Evolutionary conservation across 1,140 invertebrate species (phyloP), one percentile per base, ranked within the genome.

Genomic region (Polyergus mexicanus): DNA sequence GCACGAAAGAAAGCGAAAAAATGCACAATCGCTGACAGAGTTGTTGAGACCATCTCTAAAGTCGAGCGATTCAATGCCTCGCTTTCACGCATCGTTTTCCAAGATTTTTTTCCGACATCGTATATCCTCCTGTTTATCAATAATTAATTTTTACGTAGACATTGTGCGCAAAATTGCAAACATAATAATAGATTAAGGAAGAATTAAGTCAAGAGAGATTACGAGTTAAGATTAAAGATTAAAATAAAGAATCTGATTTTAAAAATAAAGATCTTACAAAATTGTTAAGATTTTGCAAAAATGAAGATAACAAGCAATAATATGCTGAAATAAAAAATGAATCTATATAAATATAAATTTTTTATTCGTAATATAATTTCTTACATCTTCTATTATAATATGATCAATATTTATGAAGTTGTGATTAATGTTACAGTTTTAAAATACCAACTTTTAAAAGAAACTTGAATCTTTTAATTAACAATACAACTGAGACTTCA

Each of bases 1-100:
- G 51, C 35, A 16, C 19, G 77, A 56, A 80, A 58, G 63, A 80
- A 80, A 80, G 35, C 69, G 63, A 38, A 32, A 28, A 80, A 56
- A 41, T 69, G 63, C 35, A 69, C 63, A 56, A 68, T 25, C 7
- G 62, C 8, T 62, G 44, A 19, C 13, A 35, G 16, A 68, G 13
- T 58, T 16, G 47, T 35, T 28, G n/a, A 69, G 41, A 13, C 38
- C 38, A n/a, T 35, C 41, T 51, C 28, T 78, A 28, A 47, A 63
- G 47, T 32, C 77, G 22, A 65, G 41, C 10, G 60, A 65, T 11
- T 65, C 22, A 47, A 63, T 11, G 56, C 28, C 19, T 44, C 19
- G 25, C 63, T 41, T 60, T 60, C 71, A 54, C 68, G 25, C 13
- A 51, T 44, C 74, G 3, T 19, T 32, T 63, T 65, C 13, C 16